phyloP scores from a whole-genome alignment of 2,888 invertebrate genomes.

The Tenthredo amoena region DNA sequence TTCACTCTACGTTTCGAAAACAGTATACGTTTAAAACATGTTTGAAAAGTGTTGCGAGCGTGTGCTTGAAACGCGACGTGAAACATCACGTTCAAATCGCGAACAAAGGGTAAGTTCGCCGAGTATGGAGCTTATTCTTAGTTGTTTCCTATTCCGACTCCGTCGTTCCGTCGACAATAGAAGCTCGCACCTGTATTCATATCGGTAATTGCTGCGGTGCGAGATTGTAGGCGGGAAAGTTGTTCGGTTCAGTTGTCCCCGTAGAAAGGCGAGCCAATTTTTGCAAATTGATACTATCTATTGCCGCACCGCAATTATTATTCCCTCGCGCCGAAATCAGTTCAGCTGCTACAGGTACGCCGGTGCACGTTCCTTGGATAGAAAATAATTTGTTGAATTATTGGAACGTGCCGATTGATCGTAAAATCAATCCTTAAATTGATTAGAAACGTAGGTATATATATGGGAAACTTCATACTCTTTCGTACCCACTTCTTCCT shows the following conservation, averaged over 20 bases:
- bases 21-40: not conserved
- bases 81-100: slow-evolving; percentile 27
- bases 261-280: slow-evolving; percentile 67
- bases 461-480: not conserved
- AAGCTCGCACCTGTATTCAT: slow-evolving; percentile 40
- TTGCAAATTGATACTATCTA: slow-evolving; percentile 55
- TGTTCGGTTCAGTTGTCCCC: slow-evolving; percentile 64
- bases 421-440: not conserved
- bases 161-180: not conserved
- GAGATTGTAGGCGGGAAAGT: slow-evolving; percentile 72
- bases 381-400: slow-evolving; percentile 1
- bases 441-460: not conserved
- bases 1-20: not conserved
- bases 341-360: not conserved
- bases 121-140: not conserved
- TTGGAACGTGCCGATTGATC: not conserved
- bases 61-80: slow-evolving; percentile 24
- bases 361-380: not conserved
- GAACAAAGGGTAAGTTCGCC: slow-evolving; percentile 24
- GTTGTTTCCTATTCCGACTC: not conserved
- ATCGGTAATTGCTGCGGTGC: slow-evolving; percentile 22
- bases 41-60: slow-evolving; percentile 3
- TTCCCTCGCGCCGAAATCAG: slow-evolving; percentile 19
- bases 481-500: not conserved
- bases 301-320: not conserved